Evolutionary conservation across 2,113 vertebrate genomes (phyloP).

Genomic region (Bubo bubo): DNA sequence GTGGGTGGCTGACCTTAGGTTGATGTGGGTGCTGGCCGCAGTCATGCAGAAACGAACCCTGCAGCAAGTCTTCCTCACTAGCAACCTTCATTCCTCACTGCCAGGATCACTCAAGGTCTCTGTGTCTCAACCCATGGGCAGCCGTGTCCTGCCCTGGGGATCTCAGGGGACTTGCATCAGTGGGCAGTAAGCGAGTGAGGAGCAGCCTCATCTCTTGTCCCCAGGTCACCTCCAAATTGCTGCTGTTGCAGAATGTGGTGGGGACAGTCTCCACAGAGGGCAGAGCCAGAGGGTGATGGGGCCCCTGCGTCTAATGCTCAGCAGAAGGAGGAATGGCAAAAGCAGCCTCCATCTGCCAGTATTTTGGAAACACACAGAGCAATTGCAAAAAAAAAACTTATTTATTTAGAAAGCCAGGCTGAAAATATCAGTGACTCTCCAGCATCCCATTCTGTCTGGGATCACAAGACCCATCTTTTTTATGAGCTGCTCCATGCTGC

Average conservation of each 20-base stretch:
- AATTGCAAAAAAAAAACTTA: background rate
- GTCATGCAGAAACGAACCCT: background rate
- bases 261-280: background rate
- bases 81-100: background rate
- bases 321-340: background rate
- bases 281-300: background rate
- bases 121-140: background rate
- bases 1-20: background rate
- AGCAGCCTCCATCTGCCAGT: background rate
- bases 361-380: background rate
- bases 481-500: background rate
- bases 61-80: background rate
- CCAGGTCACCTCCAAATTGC: background rate
- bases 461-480: background rate
- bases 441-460: background rate
- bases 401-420: background rate
- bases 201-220: background rate
- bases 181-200: background rate
- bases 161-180: background rate
- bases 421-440: background rate
- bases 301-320: background rate
- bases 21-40: background rate
- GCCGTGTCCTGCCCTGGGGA: rapidly evolving
- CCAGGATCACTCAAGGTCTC: background rate
- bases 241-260: background rate